Conservation (phyloP, 2,113 vertebrate species). For the Vanacampus margaritifer region DNA sequence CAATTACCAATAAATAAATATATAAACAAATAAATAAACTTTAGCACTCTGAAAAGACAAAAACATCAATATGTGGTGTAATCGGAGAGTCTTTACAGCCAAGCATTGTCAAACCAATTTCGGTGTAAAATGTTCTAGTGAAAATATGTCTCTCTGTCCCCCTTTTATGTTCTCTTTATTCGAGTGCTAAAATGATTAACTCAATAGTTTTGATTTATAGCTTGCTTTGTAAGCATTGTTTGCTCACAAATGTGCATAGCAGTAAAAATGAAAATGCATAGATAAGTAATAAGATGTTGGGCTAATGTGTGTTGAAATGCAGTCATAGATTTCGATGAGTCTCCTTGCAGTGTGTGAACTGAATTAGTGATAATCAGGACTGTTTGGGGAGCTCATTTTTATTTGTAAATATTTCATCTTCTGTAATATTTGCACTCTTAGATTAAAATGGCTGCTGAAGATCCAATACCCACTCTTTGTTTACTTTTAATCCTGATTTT, state of each 20-base stretch:
- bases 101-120: slow-evolving; percentile 62
- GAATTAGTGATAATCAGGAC: slow-evolving; percentile 12
- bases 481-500: slow-evolving; percentile 13
- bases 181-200: background rate
- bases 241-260: background rate
- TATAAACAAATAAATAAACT: slow-evolving; percentile 22
- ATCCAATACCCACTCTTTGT: slow-evolving; percentile 9
- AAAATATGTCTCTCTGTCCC: background rate
- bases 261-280: background rate
- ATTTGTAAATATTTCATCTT: slow-evolving; percentile 14
- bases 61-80: slow-evolving; percentile 67
- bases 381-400: slow-evolving; percentile 16
- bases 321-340: slow-evolving; percentile 32
- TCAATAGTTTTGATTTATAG: background rate
- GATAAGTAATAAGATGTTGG: background rate
- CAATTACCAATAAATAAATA: slow-evolving; percentile 43
- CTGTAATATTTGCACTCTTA: slow-evolving; percentile 9
- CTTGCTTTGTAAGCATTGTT: background rate
- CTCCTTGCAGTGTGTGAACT: slow-evolving; percentile 24
- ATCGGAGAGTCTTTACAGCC: slow-evolving; percentile 54
- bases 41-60: slow-evolving; percentile 47
- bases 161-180: background rate
- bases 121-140: slow-evolving; percentile 54
- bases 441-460: slow-evolving; percentile 14
- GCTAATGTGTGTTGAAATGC: slow-evolving; percentile 35